A percentile compares a stretch with the other conserved stretches of the same genome.
phyloP scores from a whole-genome alignment of 2,888 invertebrate species.

The Octonoba sinensis region DNA sequence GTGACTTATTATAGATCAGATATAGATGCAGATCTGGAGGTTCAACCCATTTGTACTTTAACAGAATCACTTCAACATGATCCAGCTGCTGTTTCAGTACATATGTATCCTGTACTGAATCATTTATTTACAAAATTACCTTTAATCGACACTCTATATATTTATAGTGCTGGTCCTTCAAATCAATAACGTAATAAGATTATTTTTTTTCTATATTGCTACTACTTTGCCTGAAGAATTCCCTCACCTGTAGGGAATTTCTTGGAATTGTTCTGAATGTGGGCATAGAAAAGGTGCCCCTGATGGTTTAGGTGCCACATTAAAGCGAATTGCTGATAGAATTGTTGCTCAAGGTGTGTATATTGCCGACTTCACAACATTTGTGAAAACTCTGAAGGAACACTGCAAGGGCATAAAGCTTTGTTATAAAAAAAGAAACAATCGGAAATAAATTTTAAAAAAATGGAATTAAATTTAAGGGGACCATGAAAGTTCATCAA shows the following conservation, averaged over 20 bases:
- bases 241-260: background rate
- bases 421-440: background rate
- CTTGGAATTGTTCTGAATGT: background rate
- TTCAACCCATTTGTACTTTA: background rate
- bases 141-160: background rate
- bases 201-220: background rate
- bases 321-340: background rate
- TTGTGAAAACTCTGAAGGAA: background rate
- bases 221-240: background rate
- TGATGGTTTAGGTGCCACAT: background rate
- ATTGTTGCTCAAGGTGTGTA: background rate
- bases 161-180: background rate
- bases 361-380: background rate
- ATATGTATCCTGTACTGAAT: background rate
- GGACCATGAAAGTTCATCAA: constrained; percentile 1
- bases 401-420: background rate
- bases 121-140: background rate
- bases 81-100: background rate
- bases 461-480: background rate
- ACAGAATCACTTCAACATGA: background rate
- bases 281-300: no score
- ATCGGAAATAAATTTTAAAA: background rate
- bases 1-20: no score
- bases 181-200: no score
- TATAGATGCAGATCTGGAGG: background rate